Conservation (phyloP, 2,797 vertebrate species). For the Karalla daura region DNA sequence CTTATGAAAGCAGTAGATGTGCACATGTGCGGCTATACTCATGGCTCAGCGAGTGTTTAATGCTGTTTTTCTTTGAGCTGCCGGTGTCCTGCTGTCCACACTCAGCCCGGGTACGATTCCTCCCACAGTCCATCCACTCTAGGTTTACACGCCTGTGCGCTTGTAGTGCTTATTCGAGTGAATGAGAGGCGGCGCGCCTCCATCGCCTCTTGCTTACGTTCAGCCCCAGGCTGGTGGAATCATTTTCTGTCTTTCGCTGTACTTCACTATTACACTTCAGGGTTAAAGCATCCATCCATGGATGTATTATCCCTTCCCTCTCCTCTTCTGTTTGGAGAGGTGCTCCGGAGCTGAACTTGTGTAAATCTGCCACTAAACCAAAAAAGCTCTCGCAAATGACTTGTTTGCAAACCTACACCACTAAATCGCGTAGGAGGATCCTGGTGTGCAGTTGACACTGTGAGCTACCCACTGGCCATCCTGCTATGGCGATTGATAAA, state of each 20-base stretch:
- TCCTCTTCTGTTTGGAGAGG: slow-evolving; percentile 22
- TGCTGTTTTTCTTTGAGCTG: slow-evolving; percentile 20
- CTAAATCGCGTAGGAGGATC: not conserved
- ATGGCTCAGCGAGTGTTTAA: not conserved
- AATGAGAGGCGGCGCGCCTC: slow-evolving; percentile 51
- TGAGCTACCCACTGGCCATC: not conserved
- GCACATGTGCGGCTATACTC: no score
- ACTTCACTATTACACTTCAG: slow-evolving; percentile 24
- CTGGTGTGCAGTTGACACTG: not conserved
- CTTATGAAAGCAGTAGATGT: no score
- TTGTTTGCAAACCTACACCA: not conserved
- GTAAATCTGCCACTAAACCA: slow-evolving; percentile 5
- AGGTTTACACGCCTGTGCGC: slow-evolving; percentile 46
- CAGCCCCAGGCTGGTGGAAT: slow-evolving; percentile 27
- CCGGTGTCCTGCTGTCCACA: slow-evolving; percentile 33
- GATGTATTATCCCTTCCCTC: slow-evolving; percentile 29
- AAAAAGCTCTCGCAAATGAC: slow-evolving; percentile 1
- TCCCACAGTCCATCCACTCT: slow-evolving; percentile 17
- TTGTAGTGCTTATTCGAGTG: slow-evolving; percentile 54
- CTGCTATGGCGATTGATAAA: not conserved
- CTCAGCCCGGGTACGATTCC: slow-evolving; percentile 20
- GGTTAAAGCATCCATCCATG: slow-evolving; percentile 38
- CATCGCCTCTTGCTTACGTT: slow-evolving; percentile 30
- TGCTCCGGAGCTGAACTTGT: slow-evolving; percentile 10
- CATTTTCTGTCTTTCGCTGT: slow-evolving; percentile 32